Conservation (phyloP, 2,113 vertebrate genomes). For the Pimephales promelas region DNA sequence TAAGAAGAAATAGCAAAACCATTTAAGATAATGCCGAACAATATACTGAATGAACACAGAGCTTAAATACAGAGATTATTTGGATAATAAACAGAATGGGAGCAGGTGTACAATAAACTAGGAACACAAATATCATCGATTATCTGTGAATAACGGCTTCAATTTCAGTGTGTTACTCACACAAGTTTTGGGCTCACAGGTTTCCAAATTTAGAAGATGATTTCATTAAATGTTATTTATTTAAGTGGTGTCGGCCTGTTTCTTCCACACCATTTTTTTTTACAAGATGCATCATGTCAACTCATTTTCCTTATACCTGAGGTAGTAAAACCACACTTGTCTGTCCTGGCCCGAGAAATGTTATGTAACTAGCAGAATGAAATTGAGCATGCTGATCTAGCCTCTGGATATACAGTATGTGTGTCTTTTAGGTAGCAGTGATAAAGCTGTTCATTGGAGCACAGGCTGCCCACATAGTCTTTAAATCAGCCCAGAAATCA, state of each 20-base stretch:
- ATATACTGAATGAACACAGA: too few relatives aligned
- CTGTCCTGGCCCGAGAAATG: constrained; percentile 58
- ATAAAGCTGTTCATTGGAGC: constrained; percentile 40
- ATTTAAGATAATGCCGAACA: too few relatives aligned
- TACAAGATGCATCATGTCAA: not conserved
- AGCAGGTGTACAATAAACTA: too few relatives aligned
- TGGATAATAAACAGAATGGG: too few relatives aligned
- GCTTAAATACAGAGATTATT: too few relatives aligned
- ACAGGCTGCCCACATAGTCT: not conserved
- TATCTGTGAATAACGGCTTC: not conserved
- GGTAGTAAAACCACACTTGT: constrained; percentile 47
- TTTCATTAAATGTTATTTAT: not conserved
- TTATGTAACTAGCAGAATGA: constrained; percentile 64
- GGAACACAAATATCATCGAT: too few relatives aligned
- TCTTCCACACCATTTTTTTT: too few relatives aligned
- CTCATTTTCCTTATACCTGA: constrained; percentile 41
- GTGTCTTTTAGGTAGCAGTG: constrained; percentile 56
- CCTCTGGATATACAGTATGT: constrained; percentile 57
- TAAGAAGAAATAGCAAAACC: too few relatives aligned
- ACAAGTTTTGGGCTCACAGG: not conserved
- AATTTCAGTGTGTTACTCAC: not conserved
- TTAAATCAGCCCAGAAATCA: constrained; percentile 27
- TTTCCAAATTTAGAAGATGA: too few relatives aligned
- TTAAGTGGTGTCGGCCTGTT: not conserved
- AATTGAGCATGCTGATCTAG: constrained; percentile 62